Base-by-base conservation (phyloP, 2,113 vertebrate species). In the Eulacestoma nigropectus region DNA sequence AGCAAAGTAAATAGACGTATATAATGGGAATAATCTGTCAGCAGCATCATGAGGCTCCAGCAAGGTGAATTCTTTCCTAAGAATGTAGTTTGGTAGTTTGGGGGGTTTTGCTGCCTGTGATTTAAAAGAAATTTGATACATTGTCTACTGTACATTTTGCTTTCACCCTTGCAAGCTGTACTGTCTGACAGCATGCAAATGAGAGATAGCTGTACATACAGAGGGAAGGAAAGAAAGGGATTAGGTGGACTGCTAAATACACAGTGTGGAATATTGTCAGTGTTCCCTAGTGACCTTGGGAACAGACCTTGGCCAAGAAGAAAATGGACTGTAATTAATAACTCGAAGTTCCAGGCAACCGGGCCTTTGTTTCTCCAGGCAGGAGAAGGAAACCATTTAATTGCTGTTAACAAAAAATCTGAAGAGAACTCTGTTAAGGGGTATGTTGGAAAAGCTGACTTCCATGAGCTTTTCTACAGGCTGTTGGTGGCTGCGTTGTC, bases 11-110 rank as follows among this genome's bases (percentile, higher is more conserved):
- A 97, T 95, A 97, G 96, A 96, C 0, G 14, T 94, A 96, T 97
- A 90, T 93, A 96, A 97, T 92, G 81, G 89, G 97, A 92, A 95
- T 97, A 91, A 97, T 96, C 95, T 96, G 95, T 94, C 96, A 96
- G 93, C 62, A 89, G 47, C 93, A 90, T 94, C 92, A 62, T 76
- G 84, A 94, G 70, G 85, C 92, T 93, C 69, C 65, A 93, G 87
- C 79, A 96, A 96, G 95, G 95, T 97, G 47, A 93, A 80, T 85
- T 80, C 79, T 91, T 92, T 91, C 70, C 83, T 89, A 56, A 80
- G 75, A 87, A 57, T 42, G 12, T 49, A 46, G 35, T 89, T 88
- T 70, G 35, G 12, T 49, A 46, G 33, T 89, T 89, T 74, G 35
- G 70, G 46, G 5, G 12, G 13, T 64, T 76, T 94, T 79, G 21